A percentile compares a stretch with the other conserved stretches of the same genome.
phyloP scores from a whole-genome alignment of 2,113 vertebrate species.

The Corythornis madagascariensis region DNA sequence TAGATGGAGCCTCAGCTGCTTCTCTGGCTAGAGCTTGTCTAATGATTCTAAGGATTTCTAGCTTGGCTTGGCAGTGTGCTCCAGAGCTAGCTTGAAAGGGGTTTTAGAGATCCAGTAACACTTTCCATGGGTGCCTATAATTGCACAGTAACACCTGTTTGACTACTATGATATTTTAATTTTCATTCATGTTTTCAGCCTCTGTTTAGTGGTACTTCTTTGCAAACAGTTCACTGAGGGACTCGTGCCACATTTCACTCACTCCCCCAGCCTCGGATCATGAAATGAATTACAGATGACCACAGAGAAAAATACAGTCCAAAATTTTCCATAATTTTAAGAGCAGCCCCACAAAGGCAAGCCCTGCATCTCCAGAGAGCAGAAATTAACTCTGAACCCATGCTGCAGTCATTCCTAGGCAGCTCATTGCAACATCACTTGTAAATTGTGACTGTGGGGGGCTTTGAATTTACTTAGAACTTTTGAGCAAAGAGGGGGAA shows the following conservation, averaged over 20 bases:
- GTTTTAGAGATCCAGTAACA: not conserved
- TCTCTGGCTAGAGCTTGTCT: not conserved
- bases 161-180: not conserved
- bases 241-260: not conserved
- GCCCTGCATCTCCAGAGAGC: not conserved
- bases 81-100: not conserved
- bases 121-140: not conserved
- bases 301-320: not conserved
- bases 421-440: not conserved
- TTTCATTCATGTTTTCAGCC: not conserved
- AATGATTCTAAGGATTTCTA: not conserved
- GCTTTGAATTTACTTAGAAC: not conserved
- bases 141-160: not conserved
- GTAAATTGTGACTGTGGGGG: not conserved
- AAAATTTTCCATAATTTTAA: not conserved
- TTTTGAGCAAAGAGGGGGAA: not conserved
- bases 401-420: not conserved
- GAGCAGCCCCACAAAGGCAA: not conserved
- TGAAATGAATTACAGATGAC: slow-evolving; percentile 9
- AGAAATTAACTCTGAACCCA: not conserved
- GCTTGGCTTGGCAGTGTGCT: not conserved
- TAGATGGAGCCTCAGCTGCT: not conserved
- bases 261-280: not conserved
- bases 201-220: not conserved
- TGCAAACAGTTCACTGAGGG: not conserved